phyloP scores from a whole-genome alignment of 1,140 invertebrate species.

The Phymastichus coffea region DNA sequence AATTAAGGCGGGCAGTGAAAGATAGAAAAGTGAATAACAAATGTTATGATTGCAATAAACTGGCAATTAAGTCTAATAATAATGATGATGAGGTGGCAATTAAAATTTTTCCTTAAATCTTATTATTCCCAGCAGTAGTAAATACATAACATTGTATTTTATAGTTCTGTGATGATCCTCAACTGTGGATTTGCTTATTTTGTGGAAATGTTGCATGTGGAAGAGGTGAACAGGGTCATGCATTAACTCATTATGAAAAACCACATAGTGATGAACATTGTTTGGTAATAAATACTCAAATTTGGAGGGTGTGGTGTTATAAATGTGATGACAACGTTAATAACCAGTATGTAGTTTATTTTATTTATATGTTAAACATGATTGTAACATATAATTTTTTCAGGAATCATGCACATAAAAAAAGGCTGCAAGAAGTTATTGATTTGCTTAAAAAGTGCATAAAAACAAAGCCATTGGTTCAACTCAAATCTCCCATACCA shows the following conservation, averaged over 20 bases:
- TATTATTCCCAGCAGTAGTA: neutral
- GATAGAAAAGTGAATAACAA: conserved; percentile 59
- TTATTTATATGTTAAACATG: conserved; percentile 10
- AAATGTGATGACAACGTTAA: conserved; percentile 63
- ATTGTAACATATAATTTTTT: neutral
- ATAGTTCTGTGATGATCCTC: too few relatives aligned
- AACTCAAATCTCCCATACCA: neutral
- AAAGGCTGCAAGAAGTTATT: conserved; percentile 67
- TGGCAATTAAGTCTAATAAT: conserved; percentile 40
- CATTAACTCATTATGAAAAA: conserved; percentile 73
- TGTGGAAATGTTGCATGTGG: conserved; percentile 79
- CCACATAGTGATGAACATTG: conserved; percentile 76
- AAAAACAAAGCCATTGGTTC: too few relatives aligned
- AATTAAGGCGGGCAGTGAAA: conserved; percentile 65
- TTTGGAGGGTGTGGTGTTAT: conserved; percentile 77
- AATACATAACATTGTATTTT: conserved; percentile 5
- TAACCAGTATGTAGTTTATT: conserved; percentile 3
- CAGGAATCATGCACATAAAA: conserved; percentile 54
- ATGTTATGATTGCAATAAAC: conserved; percentile 64
- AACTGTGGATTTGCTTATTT: conserved; percentile 68
- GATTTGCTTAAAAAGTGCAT: conserved; percentile 45
- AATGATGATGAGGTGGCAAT: conserved; percentile 40
- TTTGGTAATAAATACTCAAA: conserved; percentile 69
- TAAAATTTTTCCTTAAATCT: neutral
- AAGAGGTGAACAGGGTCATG: conserved; percentile 69